phyloP scores from a whole-genome alignment of 2,888 invertebrate genomes.

The Trisateles emortualis region DNA sequence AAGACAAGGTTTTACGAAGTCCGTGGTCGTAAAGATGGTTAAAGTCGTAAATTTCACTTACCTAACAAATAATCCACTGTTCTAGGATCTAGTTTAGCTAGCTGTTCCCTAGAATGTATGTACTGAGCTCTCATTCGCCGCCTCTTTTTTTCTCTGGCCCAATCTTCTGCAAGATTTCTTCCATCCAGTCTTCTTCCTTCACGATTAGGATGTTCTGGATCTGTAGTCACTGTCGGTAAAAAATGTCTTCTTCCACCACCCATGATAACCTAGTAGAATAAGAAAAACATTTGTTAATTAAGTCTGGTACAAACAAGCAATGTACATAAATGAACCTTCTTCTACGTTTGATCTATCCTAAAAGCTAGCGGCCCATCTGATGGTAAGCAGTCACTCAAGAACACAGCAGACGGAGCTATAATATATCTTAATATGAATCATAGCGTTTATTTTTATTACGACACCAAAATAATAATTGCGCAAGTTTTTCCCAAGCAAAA shows the following conservation, averaged over 20 bases:
- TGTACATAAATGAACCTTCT: no score
- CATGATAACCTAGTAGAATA: constrained; percentile 88
- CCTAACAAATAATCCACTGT: constrained; percentile 91
- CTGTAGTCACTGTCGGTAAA: constrained; percentile 90
- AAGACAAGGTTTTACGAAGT: neutral
- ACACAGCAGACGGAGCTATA: no score
- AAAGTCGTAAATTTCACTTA: constrained; percentile 70
- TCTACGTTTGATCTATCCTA: no score
- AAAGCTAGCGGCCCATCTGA: no score
- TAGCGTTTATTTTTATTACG: no score
- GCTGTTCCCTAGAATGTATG: constrained; percentile 91
- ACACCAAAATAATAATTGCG: no score
- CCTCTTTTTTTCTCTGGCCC: constrained; percentile 91
- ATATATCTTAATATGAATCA: no score
- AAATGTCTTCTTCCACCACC: constrained; percentile 93
- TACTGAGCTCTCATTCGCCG: constrained; percentile 90
- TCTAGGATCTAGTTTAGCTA: constrained; percentile 89
- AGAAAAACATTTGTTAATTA: no score
- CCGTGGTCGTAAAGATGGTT: neutral
- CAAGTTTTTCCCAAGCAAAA: no score
- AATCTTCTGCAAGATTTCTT: constrained; percentile 92
- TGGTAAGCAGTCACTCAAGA: no score
- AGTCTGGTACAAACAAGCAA: no score
- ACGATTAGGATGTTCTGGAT: constrained; percentile 90
- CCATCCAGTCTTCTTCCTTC: constrained; percentile 92